A percentile compares a stretch with the other conserved stretches of the same genome.
These are phyloP conservation scores for Chaetorhynchus papuensis DNA, from an alignment of 2,113 vertebrate species.

Conservation along the genomic window DNA sequence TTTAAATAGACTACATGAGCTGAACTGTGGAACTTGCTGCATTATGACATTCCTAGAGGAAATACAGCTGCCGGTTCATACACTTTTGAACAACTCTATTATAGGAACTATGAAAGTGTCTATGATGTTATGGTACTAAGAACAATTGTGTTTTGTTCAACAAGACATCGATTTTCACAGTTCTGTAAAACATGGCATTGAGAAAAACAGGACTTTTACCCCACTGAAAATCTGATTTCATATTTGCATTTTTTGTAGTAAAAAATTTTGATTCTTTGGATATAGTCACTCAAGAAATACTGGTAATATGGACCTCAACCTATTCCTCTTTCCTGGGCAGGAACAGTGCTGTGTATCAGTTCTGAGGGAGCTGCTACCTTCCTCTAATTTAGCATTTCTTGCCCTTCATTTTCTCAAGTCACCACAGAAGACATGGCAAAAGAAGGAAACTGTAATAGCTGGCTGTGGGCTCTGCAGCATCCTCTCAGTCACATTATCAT, in stretches of 20 bases:
- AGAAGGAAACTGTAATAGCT: not conserved
- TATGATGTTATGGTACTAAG: not conserved
- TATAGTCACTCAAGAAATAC: not conserved
- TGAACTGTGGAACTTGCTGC: not conserved
- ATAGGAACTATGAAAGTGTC: not conserved
- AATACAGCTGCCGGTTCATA: slow-evolving; percentile 1
- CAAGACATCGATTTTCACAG: not conserved
- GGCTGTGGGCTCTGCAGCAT: not conserved
- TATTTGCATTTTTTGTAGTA: not conserved
- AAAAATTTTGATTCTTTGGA: not conserved
- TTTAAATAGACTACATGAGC: not conserved
- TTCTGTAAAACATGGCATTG: not conserved
- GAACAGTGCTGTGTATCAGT: not conserved
- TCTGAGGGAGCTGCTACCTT: not conserved
- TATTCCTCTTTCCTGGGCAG: not conserved
- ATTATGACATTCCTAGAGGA: not conserved
- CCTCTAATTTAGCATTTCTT: not conserved
- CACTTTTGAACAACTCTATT: not conserved
- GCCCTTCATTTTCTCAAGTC: not conserved
- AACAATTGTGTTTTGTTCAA: not conserved
- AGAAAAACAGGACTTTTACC: not conserved
- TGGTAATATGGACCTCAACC: not conserved
- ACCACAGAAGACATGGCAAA: not conserved
- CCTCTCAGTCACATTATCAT: not conserved
- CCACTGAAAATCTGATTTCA: not conserved